These are phyloP conservation scores for Esox lucius DNA, from an alignment of 2,797 vertebrate genomes.

Conservation along the genomic window DNA sequence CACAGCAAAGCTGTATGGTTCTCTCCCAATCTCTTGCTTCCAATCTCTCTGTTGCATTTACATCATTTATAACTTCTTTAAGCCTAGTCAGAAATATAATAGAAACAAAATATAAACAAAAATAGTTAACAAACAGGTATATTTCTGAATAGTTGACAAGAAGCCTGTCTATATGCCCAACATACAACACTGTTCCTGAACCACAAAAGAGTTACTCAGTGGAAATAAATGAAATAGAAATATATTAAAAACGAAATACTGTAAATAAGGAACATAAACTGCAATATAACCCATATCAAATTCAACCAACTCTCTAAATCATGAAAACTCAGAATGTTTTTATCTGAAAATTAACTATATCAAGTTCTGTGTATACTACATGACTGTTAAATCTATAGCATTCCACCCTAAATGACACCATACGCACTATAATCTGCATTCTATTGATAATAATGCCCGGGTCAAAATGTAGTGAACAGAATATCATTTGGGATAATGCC, in stretches of 20 bases:
- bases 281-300: background rate
- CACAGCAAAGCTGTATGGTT: too few species aligned
- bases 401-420: background rate
- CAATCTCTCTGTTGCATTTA: too few species aligned
- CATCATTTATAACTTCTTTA: too few species aligned
- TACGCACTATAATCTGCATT: background rate
- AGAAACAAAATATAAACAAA: background rate
- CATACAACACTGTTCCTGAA: background rate
- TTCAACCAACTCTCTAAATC: background rate
- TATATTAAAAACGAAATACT: background rate
- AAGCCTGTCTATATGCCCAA: background rate
- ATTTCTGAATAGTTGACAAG: background rate
- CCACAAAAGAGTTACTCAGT: background rate
- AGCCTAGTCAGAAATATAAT: too few species aligned
- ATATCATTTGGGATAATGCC: background rate
- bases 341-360: background rate
- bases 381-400: background rate
- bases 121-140: background rate
- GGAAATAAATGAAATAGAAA: background rate
- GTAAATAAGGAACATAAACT: background rate
- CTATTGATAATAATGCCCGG: background rate
- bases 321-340: background rate
- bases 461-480: background rate
- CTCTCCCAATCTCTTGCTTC: too few species aligned
- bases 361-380: background rate